Evolutionary conservation across 2,113 vertebrate species (phyloP), one percentile per base, ranked within the genome.

Genomic region (Spheniscus mendiculus): DNA sequence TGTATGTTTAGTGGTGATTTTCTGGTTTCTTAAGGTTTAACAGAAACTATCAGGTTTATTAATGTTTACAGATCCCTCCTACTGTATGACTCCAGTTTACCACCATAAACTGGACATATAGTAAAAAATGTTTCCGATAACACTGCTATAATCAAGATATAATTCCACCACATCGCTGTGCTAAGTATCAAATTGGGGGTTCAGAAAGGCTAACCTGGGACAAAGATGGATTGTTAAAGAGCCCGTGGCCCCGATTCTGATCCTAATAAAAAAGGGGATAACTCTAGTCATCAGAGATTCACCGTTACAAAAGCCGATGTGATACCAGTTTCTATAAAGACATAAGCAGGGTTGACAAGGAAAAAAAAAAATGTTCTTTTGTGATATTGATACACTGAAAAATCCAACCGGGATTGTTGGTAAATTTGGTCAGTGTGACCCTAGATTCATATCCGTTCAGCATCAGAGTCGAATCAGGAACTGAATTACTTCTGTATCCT

Each of bases 401-500:
- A 87, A 62, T 1, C 2, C n/a, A 56, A 5, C 21, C 13, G 29
- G 45, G 22, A 81, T 40, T 14, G 5, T 49, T 42, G n/a, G 85
- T 58, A 66, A 69, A 95, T 88, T 83, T 93, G 85, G 95, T 58
- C 79, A 86, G 40, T 0, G 0, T 95, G 90, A 88, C 76, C 82
- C 45, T 73, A 53, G 58, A 77, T 94, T 80, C 38, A 38, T 94
- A 91, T 67, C 87, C 21, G 14, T 93, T 87, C 81, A 59, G 76
- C 88, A 89, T 67, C 79, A 58, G 74, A 77, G 83, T 30, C 59
- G 7, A 59, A 97, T 96, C 82, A 77, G 87, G 76, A 94, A 92
- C 94, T 94, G 94, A 97, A 96, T 95, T 96, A 84, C 94, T 95
- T 83, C 82, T 94, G 84, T 78, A 90, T 66, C 92, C 88, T 94